Evolutionary conservation across 2,113 vertebrate species (phyloP), one percentile per base, ranked within the genome.

Genomic region (Nothobranchius kuhntae): DNA sequence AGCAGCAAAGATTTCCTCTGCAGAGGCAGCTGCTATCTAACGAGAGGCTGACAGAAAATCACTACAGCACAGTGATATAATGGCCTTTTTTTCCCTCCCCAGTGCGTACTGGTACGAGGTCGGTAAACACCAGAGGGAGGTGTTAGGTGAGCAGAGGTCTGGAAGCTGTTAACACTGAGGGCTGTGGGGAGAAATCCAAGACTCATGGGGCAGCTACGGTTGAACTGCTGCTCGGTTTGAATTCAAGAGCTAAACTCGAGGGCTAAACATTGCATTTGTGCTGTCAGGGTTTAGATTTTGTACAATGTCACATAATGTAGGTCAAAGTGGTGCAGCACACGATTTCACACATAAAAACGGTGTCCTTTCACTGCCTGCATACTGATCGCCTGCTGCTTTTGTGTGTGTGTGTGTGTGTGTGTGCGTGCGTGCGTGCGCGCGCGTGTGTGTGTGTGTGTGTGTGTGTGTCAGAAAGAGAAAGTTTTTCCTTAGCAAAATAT

Each of bases 41-140:
- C 40, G 26, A 21, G 15, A 38, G 26, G 26, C 13, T 50, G 53
- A 67, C 45, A 54, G 53, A 13, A 65, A 65, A 70, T 64, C 57
- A 13, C 15, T 59, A 48, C 54, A 54, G 50, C 17, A 36, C 3
- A 50, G 30, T 81, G 81, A 82, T 68, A 69, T 70, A 75, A 82
- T 63, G 9, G 47, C 55, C 46, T 6, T 60, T 55, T 73, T 53
- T 55, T 73, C 51, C 73, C 77, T 73, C 55, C 36, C 46, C 2
- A 75, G 66, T 40, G 71, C 24, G 64, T 61, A 44, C 63, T 13
- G 21, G 66, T 17, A 26, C 59, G 68, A 71, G 61, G 69, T 42
- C 65, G 61, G 61, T 54, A 68, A 83, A 86, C 83, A 80, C 78
- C 81, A 85, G 65, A 60, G 75, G 61, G 73, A 71, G 78, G 86